Evolutionary conservation across 2,888 invertebrate species (phyloP), one percentile per base, ranked within the genome.

Genomic region (Rhagonycha lutea): DNA sequence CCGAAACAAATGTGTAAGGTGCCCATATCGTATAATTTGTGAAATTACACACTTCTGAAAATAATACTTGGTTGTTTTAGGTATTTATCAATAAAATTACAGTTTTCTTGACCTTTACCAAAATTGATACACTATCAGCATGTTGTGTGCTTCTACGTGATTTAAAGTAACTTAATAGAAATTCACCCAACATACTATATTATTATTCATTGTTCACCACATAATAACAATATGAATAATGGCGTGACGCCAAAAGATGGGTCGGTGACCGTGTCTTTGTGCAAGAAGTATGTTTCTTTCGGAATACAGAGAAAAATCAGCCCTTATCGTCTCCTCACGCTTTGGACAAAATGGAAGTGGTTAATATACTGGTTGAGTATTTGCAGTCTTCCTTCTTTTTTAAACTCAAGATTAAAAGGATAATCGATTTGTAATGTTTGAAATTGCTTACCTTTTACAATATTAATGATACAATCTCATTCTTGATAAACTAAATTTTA

Each of bases 211-310:
- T 70, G 74, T 65, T 76, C 74, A 76, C 72, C 75, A 23, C 69
- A 28, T 71, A 60, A 69, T 71, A 75, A 32, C 70, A 76, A 78
- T 71, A 74, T 72, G 71, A 74, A 73, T 74, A 68, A 73, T 76
- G 76, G 76, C 76, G 74, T 74, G 74, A 70, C 76, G 79, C 76
- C 79, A 74, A 74, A 78, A 72, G 72, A 67, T 68, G 32, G 76
- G 78, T 77, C 75, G 75, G 18, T 78, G 78, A 78, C 79, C 76
- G 70, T 73, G 61, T 69, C 65, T 47, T 47, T 47, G 47, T 47
- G 7, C 7, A 47, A 47, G n/a, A 23, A 74, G 71, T 32, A 68
- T n/a, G n/a, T n/a, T n/a, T 72, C 32, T 63, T 74, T 74, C 61
- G 74, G 65, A 68, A 68, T 68, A 61, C 68, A 29, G 24, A 47